Evolutionary conservation across 1,140 invertebrate species (phyloP).

Genomic region (Pachypeltis micranthus): DNA sequence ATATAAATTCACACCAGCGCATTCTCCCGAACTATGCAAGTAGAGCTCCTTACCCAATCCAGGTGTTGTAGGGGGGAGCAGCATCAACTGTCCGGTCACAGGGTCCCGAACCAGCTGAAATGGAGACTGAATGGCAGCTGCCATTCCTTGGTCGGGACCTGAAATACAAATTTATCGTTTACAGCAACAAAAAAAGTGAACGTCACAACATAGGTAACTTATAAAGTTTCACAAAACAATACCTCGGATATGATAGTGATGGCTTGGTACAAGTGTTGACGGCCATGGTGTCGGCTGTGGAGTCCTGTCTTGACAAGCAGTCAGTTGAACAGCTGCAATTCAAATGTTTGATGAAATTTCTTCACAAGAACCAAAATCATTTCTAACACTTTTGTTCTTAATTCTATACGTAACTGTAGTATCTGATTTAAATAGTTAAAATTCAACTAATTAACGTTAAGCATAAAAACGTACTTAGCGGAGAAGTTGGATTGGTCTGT

Average conservation of each 20-base stretch:
- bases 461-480: slow-evolving; percentile 34
- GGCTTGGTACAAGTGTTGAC: neutral
- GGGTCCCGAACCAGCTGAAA: slow-evolving; percentile 58
- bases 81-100: slow-evolving; percentile 60
- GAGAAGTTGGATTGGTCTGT: slow-evolving; percentile 43
- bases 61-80: slow-evolving; percentile 49
- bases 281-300: slow-evolving; percentile 18
- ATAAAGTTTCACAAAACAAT: no score
- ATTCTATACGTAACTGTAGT: no score
- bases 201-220: no score
- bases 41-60: neutral
- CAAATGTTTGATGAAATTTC: no score
- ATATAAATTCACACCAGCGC: no score
- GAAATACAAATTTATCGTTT: neutral
- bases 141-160: neutral
- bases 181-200: no score
- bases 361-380: no score
- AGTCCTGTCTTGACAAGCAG: slow-evolving; percentile 17
- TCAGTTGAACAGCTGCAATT: slow-evolving; percentile 10
- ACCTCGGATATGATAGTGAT: neutral
- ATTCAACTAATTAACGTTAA: neutral
- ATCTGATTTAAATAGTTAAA: no score
- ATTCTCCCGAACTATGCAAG: no score
- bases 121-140: neutral
- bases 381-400: no score